These are phyloP conservation scores for Pimephales promelas DNA, from an alignment of 2,113 vertebrate genomes.

Conservation along the genomic window DNA sequence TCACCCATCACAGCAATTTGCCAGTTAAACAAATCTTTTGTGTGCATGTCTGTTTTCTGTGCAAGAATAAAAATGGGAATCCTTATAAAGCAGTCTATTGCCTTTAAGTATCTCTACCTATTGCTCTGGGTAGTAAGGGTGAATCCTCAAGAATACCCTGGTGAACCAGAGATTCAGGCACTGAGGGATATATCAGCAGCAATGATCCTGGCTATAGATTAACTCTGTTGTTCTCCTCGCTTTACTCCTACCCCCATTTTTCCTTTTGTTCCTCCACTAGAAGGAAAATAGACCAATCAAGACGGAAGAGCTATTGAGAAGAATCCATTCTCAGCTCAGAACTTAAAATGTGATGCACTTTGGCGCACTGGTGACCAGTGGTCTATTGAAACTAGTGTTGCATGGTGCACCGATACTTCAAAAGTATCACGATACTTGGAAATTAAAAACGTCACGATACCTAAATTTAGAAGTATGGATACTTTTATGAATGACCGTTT, in stretches of 20 bases:
- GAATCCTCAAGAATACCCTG: slow-evolving; percentile 26
- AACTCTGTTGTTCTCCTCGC: not conserved
- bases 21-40: slow-evolving; percentile 10
- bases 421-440: too few relatives aligned
- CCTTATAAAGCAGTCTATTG: not conserved
- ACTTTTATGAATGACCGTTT: too few relatives aligned
- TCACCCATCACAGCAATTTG: not conserved
- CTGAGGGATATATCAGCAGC: slow-evolving; percentile 2
- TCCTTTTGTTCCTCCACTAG: not conserved
- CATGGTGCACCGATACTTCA: too few relatives aligned
- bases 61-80: not conserved
- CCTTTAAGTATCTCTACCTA: not conserved
- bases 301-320: not conserved
- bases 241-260: not conserved
- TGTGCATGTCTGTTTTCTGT: not conserved
- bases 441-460: too few relatives aligned
- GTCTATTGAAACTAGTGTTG: not conserved
- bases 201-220: slow-evolving; percentile 20
- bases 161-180: slow-evolving; percentile 8
- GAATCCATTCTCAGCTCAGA: not conserved
- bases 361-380: not conserved
- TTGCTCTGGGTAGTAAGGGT: not conserved
- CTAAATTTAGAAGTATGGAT: too few relatives aligned
- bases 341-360: not conserved
- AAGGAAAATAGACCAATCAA: not conserved